Base-by-base conservation (phyloP, 2,888 invertebrate species). In the Ophion costatus region DNA sequence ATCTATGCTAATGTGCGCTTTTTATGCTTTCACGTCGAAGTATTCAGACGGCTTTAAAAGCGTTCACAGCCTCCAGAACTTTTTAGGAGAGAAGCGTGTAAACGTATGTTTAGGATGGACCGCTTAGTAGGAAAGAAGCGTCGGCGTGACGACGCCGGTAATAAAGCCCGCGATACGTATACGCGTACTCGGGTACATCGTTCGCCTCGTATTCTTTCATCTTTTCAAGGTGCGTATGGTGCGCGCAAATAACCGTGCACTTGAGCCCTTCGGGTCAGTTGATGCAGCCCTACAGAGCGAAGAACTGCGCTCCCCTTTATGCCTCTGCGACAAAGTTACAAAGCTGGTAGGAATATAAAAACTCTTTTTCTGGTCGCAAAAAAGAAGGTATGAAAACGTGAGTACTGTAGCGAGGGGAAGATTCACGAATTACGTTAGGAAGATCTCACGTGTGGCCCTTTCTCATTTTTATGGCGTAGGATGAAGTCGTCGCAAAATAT, bases 141-240 rank as follows among this genome's bases (percentile, higher is more conserved):
- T 64, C 24, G 33, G 92, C 92, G 89, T 91, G 89, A 91, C 93
- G 91, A 89, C 90, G 89, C 88, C 91, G 90, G 91, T 85, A 88
- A 86, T 93, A 92, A 93, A 92, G 70, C 82, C 85, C 78, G 86
- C 83, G 75, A 82, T 81, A 79, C 84, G 51, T 51, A 82, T 86
- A 84, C 83, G 24, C 42, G 66, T 66, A 56, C 86, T 83, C 88
- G 78, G 81, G 59, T 70, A 81, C 78, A 51, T 51, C 63, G 33
- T 63, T 64, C 57, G 76, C 85, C 81, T 82, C 82, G 77, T 85
- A 90, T 92, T 90, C 92, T 92, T 92, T 92, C 91, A 92, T 92
- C 92, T 92, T 88, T 85, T 75, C 86, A 90, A 66, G 89, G 89
- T 89, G 82, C 82, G 84, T 67, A 73, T 74, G 82, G 82, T 38